Conservation (phyloP, 1,140 invertebrate species). For the Venturia canescens region DNA sequence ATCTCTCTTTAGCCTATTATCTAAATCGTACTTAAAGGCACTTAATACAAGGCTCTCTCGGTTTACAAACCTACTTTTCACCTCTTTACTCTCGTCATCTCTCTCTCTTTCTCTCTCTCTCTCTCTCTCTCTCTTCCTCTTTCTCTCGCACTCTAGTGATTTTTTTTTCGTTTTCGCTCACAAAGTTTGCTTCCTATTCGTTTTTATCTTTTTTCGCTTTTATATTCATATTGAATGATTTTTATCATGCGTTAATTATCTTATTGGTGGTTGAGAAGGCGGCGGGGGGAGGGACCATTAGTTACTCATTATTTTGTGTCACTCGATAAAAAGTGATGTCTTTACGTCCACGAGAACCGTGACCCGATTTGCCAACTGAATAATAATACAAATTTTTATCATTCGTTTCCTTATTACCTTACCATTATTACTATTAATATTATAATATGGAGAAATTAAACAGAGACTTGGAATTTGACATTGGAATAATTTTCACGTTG, state of each 20-base stretch:
- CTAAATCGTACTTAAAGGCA: conserved; percentile 77
- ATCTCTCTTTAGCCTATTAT: conserved; percentile 72
- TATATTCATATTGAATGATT: conserved; percentile 26
- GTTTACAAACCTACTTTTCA: conserved; percentile 66
- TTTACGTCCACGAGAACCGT: no score
- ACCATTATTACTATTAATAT: no score
- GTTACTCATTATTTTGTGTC: conserved; percentile 32
- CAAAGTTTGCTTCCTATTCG: conserved; percentile 21
- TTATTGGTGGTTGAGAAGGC: not conserved
- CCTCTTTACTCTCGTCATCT: conserved; percentile 40
- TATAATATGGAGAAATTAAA: no score
- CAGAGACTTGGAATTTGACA: not conserved
- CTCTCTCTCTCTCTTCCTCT: conserved; percentile 26
- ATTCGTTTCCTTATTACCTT: no score
- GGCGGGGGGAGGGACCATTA: not conserved
- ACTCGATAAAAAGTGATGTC: not conserved
- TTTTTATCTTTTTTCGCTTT: conserved; percentile 21
- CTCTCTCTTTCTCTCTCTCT: conserved; percentile 27
- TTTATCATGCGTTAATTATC: conserved; percentile 39
- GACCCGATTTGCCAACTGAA: no score
- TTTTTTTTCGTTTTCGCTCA: conserved; percentile 29
- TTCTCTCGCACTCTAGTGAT: conserved; percentile 27
- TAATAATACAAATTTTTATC: no score
- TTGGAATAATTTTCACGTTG: no score
- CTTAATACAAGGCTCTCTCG: conserved; percentile 77